These are phyloP conservation scores for Toxotes lorentzi DNA, from an alignment of 2,797 vertebrate species.

Conservation along the genomic window DNA sequence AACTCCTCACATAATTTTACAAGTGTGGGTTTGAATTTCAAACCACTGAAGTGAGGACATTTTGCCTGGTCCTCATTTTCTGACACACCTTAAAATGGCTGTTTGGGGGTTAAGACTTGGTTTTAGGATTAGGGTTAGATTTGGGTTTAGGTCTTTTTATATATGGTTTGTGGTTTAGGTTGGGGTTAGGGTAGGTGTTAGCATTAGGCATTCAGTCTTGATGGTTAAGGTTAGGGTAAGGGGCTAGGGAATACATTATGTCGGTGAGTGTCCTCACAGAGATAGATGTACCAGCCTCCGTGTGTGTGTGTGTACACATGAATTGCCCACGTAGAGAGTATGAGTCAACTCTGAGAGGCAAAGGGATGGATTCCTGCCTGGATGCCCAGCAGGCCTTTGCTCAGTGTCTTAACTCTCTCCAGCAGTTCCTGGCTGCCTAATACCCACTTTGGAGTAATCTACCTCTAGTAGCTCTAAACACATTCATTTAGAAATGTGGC, in stretches of 20 bases:
- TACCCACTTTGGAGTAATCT: constrained; percentile 47
- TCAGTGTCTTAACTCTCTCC: constrained; percentile 72
- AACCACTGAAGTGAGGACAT: too few relatives aligned
- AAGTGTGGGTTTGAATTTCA: neutral
- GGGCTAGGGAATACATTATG: too few relatives aligned
- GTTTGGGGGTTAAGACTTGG: too few relatives aligned
- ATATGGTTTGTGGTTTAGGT: too few relatives aligned
- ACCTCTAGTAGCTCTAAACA: constrained; percentile 41
- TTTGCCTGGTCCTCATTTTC: too few relatives aligned
- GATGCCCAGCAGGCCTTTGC: constrained; percentile 67
- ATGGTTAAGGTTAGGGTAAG: too few relatives aligned
- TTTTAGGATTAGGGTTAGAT: too few relatives aligned
- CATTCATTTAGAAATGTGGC: constrained; percentile 46
- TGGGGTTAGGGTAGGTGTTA: too few relatives aligned
- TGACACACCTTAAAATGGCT: too few relatives aligned
- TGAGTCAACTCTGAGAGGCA: constrained; percentile 69
- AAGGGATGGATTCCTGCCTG: constrained; percentile 64
- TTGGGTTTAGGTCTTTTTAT: too few relatives aligned
- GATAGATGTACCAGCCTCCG: neutral
- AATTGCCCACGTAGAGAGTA: constrained; percentile 52
- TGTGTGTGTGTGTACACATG: constrained; percentile 32
- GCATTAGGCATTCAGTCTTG: too few relatives aligned
- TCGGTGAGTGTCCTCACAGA: constrained; percentile 4
- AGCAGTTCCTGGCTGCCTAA: constrained; percentile 62
- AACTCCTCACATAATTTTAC: neutral